Evolutionary conservation across 64 coral and sea anemone genomes (phyloP).

Genomic region (Dendronephthya gigantea): DNA sequence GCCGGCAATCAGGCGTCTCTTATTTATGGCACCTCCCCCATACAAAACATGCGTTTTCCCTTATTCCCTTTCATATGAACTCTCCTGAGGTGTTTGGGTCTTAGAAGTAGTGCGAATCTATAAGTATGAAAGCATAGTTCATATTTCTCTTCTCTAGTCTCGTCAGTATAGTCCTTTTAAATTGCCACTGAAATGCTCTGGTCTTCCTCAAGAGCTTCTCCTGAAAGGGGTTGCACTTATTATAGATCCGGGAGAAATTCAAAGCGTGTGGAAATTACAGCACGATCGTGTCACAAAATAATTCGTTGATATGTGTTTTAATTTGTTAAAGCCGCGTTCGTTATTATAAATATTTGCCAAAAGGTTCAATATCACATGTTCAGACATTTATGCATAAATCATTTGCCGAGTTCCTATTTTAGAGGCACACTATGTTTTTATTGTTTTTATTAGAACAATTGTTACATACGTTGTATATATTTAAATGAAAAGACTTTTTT

Average conservation of each 20-base stretch:
- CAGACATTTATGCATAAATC: background rate
- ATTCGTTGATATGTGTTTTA: too few relatives aligned
- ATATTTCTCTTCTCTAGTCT: slow-evolving; percentile 25
- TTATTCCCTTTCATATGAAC: too few relatives aligned
- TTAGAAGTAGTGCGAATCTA: too few relatives aligned
- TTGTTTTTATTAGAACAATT: too few relatives aligned
- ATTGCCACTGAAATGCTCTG: slow-evolving; percentile 35
- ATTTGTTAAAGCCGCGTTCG: background rate
- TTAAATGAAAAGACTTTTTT: too few relatives aligned
- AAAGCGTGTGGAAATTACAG: slow-evolving; percentile 36
- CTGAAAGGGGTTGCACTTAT: slow-evolving; percentile 45
- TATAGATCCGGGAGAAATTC: slow-evolving; percentile 42
- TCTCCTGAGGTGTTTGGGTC: too few relatives aligned
- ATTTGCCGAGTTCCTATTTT: background rate
- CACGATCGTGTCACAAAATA: background rate
- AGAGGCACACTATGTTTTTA: too few relatives aligned
- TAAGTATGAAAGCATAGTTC: too few relatives aligned
- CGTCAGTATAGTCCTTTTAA: slow-evolving; percentile 41
- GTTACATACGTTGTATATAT: too few relatives aligned
- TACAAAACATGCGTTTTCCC: too few relatives aligned
- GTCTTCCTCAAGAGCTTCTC: slow-evolving; percentile 36
- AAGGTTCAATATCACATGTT: background rate
- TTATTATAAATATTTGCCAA: background rate
- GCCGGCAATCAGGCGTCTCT: too few relatives aligned
- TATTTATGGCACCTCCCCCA: too few relatives aligned